Conservation (phyloP, 2,797 vertebrate genomes). For the Remorina albescens region DNA sequence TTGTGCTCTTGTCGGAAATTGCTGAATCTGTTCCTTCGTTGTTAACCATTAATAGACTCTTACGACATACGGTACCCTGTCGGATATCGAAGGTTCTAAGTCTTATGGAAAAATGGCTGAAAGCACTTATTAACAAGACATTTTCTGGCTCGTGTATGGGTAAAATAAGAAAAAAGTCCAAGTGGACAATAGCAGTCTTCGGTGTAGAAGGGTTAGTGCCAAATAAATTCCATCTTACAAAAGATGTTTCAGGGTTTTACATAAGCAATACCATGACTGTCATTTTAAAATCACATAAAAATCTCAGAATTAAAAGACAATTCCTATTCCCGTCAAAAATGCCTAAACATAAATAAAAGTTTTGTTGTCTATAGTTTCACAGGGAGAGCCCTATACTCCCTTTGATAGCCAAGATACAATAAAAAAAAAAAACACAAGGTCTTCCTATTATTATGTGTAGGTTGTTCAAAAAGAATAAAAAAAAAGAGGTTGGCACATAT, state of each 20-base stretch:
- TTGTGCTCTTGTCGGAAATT: too few relatives aligned
- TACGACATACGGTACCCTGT: too few relatives aligned
- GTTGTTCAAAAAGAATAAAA: slow-evolving; percentile 11
- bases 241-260: slow-evolving; percentile 34
- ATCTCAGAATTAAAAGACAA: slow-evolving; percentile 50
- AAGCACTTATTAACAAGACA: too few relatives aligned
- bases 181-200: too few relatives aligned
- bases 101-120: too few relatives aligned
- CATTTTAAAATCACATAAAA: slow-evolving; percentile 55
- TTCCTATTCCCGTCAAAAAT: slow-evolving; percentile 41
- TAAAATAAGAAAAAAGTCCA: too few relatives aligned
- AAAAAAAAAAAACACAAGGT: neutral
- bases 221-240: slow-evolving; percentile 49
- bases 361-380: slow-evolving; percentile 36
- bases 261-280: slow-evolving; percentile 55
- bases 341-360: slow-evolving; percentile 33
- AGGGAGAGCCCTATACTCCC: slow-evolving; percentile 42
- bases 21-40: too few relatives aligned
- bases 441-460: slow-evolving; percentile 10
- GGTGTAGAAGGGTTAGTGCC: too few relatives aligned
- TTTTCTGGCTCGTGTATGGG: too few relatives aligned
- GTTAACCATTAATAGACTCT: too few relatives aligned
- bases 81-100: too few relatives aligned
- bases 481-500: slow-evolving; percentile 67
- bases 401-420: slow-evolving; percentile 44